A percentile compares a stretch with the other conserved stretches of the same genome.
phyloP scores from a whole-genome alignment of 2,888 invertebrate genomes.

The Nasonia oneida region DNA sequence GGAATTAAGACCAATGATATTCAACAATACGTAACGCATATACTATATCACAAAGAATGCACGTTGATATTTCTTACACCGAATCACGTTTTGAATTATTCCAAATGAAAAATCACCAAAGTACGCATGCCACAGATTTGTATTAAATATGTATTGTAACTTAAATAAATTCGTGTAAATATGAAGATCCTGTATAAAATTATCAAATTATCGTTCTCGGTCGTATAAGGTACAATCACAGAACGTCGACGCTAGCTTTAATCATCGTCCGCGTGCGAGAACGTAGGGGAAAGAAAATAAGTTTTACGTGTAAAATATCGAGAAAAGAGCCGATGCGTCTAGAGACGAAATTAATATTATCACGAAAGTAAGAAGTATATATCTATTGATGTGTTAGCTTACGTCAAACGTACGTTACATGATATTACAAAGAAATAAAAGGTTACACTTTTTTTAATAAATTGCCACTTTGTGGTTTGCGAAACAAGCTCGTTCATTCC shows the following conservation, averaged over 20 bases:
- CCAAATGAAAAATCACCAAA: conserved; percentile 31
- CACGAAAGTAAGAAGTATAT: conserved; percentile 15
- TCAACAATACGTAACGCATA: neutral
- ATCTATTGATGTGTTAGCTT: conserved; percentile 54
- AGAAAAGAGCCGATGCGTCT: conserved; percentile 23
- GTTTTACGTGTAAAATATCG: conserved; percentile 41
- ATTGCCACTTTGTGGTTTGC: conserved; percentile 19
- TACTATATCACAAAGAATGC: conserved; percentile 10
- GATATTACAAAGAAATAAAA: conserved; percentile 24
- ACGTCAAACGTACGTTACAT: conserved; percentile 47
- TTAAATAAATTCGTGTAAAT: conserved; percentile 45
- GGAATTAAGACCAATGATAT: neutral
- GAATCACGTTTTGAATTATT: conserved; percentile 20
- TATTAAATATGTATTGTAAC: conserved; percentile 38
- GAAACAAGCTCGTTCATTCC: neutral
- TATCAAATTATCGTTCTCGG: conserved; percentile 38
- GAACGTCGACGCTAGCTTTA: conserved; percentile 15
- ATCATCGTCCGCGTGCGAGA: neutral
- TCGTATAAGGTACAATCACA: neutral
- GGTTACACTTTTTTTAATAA: conserved; percentile 58
- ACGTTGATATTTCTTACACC: conserved; percentile 22
- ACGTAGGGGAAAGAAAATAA: conserved; percentile 3
- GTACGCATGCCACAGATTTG: conserved; percentile 27
- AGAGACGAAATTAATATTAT: conserved; percentile 26
- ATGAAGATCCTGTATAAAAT: conserved; percentile 49